Evolutionary conservation across 1,140 invertebrate species (phyloP).

Genomic region (Caenorhabditis inopinata): DNA sequence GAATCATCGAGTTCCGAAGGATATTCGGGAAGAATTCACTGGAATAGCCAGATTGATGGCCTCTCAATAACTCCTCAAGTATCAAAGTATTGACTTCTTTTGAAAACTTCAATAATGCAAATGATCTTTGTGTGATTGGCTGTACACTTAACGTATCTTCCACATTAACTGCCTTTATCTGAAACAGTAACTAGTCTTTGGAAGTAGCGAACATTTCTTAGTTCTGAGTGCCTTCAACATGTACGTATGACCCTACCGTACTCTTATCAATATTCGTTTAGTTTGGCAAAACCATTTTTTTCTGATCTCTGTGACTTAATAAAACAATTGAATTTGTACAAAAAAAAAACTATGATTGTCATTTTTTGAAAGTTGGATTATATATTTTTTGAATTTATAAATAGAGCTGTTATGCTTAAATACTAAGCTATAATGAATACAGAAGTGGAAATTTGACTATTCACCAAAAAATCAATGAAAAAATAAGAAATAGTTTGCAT

Average conservation of each 20-base stretch:
- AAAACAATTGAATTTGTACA: constrained; percentile 15
- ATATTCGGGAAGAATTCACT: not conserved
- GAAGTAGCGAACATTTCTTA: constrained; percentile 3
- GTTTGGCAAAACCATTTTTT: not conserved
- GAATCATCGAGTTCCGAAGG: not conserved
- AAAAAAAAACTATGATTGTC: too few species aligned
- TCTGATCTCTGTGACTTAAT: constrained; percentile 6
- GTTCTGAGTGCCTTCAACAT: not conserved
- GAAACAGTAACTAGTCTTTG: not conserved
- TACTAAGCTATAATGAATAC: too few species aligned
- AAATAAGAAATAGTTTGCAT: too few species aligned
- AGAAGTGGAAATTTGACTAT: too few species aligned
- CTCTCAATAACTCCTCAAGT: not conserved
- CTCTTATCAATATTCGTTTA: not conserved
- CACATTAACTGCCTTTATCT: not conserved
- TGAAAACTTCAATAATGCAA: too few species aligned
- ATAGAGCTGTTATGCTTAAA: too few species aligned
- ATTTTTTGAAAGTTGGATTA: too few species aligned
- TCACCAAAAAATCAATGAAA: too few species aligned
- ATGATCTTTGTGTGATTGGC: not conserved
- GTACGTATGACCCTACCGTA: constrained; percentile 27
- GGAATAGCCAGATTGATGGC: not conserved
- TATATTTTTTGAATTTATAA: too few species aligned
- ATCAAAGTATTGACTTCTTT: not conserved
- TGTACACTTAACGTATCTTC: not conserved